phyloP scores from a whole-genome alignment of 2,888 invertebrate genomes.

The Pristionchus entomophagus region DNA sequence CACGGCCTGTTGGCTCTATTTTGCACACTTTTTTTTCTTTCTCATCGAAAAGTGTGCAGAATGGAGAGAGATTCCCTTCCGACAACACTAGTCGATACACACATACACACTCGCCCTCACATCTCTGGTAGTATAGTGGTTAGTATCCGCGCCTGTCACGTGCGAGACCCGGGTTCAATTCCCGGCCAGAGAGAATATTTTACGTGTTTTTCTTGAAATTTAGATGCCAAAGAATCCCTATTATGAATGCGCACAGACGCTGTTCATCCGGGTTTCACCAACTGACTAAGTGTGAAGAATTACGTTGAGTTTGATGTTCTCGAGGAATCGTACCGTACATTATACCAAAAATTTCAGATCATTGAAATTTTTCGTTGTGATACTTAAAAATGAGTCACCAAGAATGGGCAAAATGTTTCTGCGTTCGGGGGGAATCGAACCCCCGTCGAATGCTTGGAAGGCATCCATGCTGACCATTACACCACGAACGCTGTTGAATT shows the following conservation, averaged over 20 bases:
- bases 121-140: constrained; percentile 58
- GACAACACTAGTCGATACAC: too few relatives aligned
- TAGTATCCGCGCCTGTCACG: constrained; percentile 62
- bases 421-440: constrained; percentile 60
- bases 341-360: too few relatives aligned
- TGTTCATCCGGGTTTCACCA: too few relatives aligned
- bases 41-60: too few relatives aligned
- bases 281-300: too few relatives aligned
- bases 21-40: neutral
- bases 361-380: too few relatives aligned
- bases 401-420: constrained; percentile 20
- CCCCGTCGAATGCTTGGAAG: constrained; percentile 62
- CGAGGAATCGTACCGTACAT: too few relatives aligned
- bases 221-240: neutral
- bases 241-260: neutral
- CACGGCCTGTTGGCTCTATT: neutral
- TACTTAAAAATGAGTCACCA: neutral
- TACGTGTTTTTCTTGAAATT: neutral
- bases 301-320: too few relatives aligned
- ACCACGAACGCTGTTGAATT: constrained; percentile 52
- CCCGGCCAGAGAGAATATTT: constrained; percentile 57
- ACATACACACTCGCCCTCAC: too few relatives aligned
- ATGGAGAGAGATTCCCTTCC: too few relatives aligned
- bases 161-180: constrained; percentile 63
- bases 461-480: constrained; percentile 61